Percentiles rank a stretch among this genome's conserved stretches.
Conservation (phyloP, 2,797 vertebrate species). For the Monodelphis domestica region DNA sequence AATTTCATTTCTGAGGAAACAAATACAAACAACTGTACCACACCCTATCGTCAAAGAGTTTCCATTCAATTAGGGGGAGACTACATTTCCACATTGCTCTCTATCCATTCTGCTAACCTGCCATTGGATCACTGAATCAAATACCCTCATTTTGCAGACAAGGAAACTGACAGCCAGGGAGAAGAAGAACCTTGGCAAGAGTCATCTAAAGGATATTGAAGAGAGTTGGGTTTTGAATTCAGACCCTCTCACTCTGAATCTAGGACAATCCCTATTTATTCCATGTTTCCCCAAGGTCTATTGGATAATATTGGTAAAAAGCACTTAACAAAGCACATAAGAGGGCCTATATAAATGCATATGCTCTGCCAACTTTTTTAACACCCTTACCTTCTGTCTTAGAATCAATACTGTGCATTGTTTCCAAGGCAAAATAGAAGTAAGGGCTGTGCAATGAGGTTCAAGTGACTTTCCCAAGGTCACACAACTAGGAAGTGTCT, state of each 20-base stretch:
- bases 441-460: too few species aligned
- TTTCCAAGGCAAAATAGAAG: too few species aligned
- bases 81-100: not conserved
- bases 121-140: not conserved
- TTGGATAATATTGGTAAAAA: not conserved
- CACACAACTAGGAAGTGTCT: too few species aligned
- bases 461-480: too few species aligned
- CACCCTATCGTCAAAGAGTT: not conserved
- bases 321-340: not conserved
- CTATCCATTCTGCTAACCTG: not conserved
- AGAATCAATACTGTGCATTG: too few species aligned
- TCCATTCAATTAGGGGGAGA: not conserved
- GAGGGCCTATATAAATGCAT: not conserved
- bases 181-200: not conserved
- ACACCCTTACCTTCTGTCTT: too few species aligned
- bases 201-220: not conserved
- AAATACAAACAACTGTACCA: conserved; percentile 13
- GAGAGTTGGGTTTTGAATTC: not conserved
- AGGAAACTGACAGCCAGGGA: not conserved
- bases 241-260: not conserved
- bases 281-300: not conserved
- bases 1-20: not conserved
- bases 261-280: not conserved
- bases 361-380: not conserved
- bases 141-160: not conserved